A percentile compares a stretch with the other conserved stretches of the same genome.
phyloP scores from a whole-genome alignment of 2,888 invertebrate species.

The Xiphydria camelus region DNA sequence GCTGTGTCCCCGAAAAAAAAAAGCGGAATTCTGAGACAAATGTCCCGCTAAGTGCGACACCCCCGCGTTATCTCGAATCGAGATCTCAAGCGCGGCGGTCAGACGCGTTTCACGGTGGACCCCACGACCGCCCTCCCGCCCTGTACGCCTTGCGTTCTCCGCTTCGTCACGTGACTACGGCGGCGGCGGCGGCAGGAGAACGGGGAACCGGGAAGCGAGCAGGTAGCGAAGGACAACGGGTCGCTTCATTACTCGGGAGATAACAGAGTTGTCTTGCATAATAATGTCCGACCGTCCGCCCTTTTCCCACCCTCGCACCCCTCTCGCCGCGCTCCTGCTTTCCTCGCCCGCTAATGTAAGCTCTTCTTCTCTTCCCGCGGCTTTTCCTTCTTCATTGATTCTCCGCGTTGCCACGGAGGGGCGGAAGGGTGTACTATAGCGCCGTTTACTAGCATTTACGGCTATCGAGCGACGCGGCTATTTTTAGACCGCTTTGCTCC shows the following conservation, averaged over 20 bases:
- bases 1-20: background rate
- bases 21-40: conserved; percentile 33
- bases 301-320: background rate
- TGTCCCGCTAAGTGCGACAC: conserved; percentile 45
- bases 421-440: too few relatives aligned
- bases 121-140: too few relatives aligned
- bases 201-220: conserved; percentile 31
- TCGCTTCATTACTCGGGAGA: conserved; percentile 47
- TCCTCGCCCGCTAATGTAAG: background rate
- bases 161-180: too few relatives aligned
- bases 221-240: conserved; percentile 48
- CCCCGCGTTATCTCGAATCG: conserved; percentile 44
- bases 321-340: conserved; percentile 1
- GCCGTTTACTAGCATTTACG: too few relatives aligned
- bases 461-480: too few relatives aligned
- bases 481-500: too few relatives aligned
- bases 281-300: conserved; percentile 26
- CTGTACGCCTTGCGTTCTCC: too few relatives aligned
- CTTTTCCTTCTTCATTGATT: background rate
- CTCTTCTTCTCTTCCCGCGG: too few relatives aligned
- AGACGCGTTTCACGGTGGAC: conserved; percentile 30
- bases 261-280: conserved; percentile 48
- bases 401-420: background rate
- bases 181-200: too few relatives aligned
- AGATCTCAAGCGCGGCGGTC: conserved; percentile 37